A percentile compares a stretch with the other conserved stretches of the same genome.
Evolutionary conservation across 2,888 invertebrate genomes (phyloP).

Genomic region (Dexiosoma caninum): DNA sequence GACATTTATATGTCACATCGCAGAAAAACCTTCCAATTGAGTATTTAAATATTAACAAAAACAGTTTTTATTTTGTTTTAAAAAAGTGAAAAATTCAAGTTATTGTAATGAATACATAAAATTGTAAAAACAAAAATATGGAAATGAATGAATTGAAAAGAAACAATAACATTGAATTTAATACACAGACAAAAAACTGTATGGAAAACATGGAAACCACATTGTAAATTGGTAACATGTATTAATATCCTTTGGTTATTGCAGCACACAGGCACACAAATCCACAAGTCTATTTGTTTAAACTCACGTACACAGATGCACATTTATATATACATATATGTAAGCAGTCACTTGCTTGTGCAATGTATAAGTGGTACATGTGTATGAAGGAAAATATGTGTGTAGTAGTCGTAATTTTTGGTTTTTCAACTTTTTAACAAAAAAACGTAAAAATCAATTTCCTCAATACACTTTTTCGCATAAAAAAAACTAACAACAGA

Average conservation of each 20-base stretch:
- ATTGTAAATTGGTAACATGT: conserved; percentile 61
- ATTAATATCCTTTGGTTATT: conserved; percentile 59
- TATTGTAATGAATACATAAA: conserved; percentile 31
- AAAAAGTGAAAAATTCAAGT: not conserved
- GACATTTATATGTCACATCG: not conserved
- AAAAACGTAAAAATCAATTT: conserved; percentile 58
- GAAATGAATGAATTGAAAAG: conserved; percentile 44
- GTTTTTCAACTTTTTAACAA: conserved; percentile 31
- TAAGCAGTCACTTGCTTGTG: too few relatives aligned
- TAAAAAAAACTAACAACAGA: conserved; percentile 9
- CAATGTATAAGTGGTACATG: not conserved
- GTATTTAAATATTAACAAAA: too few relatives aligned
- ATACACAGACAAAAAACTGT: not conserved
- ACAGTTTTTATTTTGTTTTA: too few relatives aligned
- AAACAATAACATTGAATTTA: conserved; percentile 49
- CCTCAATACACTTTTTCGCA: conserved; percentile 24
- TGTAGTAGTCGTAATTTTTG: not conserved
- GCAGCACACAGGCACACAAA: not conserved
- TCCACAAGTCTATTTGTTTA: not conserved
- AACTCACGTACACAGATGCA: not conserved
- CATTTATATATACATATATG: too few relatives aligned
- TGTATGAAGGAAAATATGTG: too few relatives aligned
- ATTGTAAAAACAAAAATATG: conserved; percentile 12
- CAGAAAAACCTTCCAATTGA: not conserved
- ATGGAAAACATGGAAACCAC: conserved; percentile 56